These are phyloP conservation scores for Laspeyria flexula DNA, from an alignment of 2,888 invertebrate genomes.

Conservation along the genomic window DNA sequence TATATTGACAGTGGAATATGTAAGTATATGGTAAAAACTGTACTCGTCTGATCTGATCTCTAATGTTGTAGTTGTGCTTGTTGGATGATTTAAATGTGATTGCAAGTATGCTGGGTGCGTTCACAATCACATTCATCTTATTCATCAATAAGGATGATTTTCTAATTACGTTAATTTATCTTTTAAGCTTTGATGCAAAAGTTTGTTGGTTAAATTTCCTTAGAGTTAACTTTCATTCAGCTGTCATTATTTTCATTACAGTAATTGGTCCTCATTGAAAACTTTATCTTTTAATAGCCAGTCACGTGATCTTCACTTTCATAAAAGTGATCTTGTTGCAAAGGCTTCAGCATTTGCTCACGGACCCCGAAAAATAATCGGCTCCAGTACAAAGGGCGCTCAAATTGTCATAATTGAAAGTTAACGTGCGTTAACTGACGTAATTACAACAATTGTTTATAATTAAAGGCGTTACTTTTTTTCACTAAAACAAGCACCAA, in stretches of 20 bases:
- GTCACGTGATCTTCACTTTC: conserved; percentile 18
- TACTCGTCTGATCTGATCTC: too few relatives aligned
- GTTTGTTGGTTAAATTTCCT: too few relatives aligned
- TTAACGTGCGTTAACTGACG: conserved; percentile 61
- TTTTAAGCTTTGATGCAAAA: too few relatives aligned
- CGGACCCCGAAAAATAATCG: conserved; percentile 40
- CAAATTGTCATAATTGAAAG: conserved; percentile 65
- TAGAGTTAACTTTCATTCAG: too few relatives aligned
- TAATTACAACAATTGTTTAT: conserved; percentile 63
- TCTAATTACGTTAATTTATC: too few relatives aligned
- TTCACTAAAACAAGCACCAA: conserved; percentile 60
- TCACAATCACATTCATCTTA: too few relatives aligned
- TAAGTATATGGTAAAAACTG: too few relatives aligned
- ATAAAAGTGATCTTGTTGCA: conserved; percentile 36
- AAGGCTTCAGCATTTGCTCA: conserved; percentile 23
- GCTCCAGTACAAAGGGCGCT: conserved; percentile 47
- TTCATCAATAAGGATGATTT: too few relatives aligned
- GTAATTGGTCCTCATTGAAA: background rate
- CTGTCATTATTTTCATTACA: background rate
- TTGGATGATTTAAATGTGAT: too few relatives aligned
- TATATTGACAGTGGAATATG: too few relatives aligned
- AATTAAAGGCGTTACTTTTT: conserved; percentile 69
- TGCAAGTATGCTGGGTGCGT: too few relatives aligned
- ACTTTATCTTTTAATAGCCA: background rate
- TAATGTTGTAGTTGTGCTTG: too few relatives aligned